These are phyloP conservation scores for Heliconius eleuchia DNA, from an alignment of 1,140 invertebrate species.

Conservation along the genomic window DNA sequence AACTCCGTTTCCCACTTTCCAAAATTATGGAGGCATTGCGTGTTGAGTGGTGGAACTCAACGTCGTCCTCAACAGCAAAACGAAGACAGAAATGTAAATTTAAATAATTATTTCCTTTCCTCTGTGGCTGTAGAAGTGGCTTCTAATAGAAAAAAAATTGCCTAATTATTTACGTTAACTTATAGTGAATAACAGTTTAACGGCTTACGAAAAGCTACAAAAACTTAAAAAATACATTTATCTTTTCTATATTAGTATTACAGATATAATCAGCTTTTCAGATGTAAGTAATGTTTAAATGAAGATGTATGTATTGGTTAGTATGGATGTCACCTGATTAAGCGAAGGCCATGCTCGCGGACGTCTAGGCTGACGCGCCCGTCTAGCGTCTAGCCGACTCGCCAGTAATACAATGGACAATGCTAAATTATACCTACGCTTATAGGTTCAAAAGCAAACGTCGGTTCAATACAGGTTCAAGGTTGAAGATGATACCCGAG, in stretches of 20 bases:
- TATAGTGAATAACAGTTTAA: no score
- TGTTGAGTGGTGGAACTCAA: no score
- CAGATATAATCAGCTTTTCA: neutral
- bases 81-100: no score
- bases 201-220: no score
- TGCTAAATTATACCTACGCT: slow-evolving; percentile 57
- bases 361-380: slow-evolving; percentile 38
- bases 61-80: no score
- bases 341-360: slow-evolving; percentile 45
- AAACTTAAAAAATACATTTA: neutral
- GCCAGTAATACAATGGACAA: slow-evolving; percentile 52
- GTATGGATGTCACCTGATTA: slow-evolving; percentile 39
- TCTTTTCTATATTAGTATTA: neutral
- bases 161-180: no score
- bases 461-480: slow-evolving; percentile 64
- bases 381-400: slow-evolving; percentile 41
- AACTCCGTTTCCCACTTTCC: no score
- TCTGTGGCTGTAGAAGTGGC: no score
- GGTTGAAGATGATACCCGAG: slow-evolving; percentile 45
- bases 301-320: slow-evolving; percentile 27
- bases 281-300: neutral
- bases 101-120: no score
- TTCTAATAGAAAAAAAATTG: no score
- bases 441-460: slow-evolving; percentile 55
- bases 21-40: no score